Evolutionary conservation across 2,113 vertebrate genomes (phyloP).

Genomic region (Gasterosteus nipponicus): DNA sequence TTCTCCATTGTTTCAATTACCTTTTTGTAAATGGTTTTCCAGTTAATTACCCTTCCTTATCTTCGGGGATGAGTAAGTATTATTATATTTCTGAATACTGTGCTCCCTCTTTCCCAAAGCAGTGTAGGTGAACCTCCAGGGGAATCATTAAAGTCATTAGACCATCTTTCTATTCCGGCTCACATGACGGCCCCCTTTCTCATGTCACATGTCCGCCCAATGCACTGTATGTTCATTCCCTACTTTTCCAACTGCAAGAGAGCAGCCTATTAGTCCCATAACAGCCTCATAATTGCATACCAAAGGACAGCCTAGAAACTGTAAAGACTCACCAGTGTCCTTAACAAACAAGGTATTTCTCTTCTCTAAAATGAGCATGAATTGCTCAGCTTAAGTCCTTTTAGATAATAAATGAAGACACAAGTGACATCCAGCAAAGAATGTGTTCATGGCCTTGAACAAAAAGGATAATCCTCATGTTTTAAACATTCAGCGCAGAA

Average conservation of each 20-base stretch:
- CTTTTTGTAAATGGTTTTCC: neutral
- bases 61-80: neutral
- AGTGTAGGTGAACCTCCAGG: neutral
- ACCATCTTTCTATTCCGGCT: neutral
- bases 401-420: neutral
- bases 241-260: neutral
- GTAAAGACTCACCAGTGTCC: neutral
- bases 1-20: neutral
- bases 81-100: neutral
- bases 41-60: neutral
- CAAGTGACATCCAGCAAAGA: slow-evolving; percentile 24
- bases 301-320: neutral
- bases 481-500: slow-evolving; percentile 37
- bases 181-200: neutral
- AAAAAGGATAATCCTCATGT: slow-evolving; percentile 32
- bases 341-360: neutral
- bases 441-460: slow-evolving; percentile 19
- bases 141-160: neutral
- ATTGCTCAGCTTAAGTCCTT: neutral
- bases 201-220: neutral
- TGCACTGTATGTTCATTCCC: neutral
- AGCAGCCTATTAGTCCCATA: neutral
- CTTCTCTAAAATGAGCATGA: neutral
- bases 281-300: neutral
- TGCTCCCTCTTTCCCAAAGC: neutral